Base-by-base conservation (phyloP, 2,113 vertebrate species). In the Hemichromis elongatus region DNA sequence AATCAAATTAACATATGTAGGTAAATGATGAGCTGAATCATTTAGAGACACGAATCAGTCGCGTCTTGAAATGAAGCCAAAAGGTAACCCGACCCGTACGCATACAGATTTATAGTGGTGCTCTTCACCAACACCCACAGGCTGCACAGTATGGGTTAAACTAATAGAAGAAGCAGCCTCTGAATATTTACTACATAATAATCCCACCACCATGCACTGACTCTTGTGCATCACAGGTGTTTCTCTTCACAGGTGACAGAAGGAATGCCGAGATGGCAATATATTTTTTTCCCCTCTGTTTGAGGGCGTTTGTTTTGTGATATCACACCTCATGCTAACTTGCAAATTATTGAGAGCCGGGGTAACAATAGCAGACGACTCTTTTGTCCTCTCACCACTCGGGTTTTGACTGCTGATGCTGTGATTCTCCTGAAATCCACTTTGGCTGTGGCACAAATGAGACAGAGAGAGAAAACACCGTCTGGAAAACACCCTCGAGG, bases 311-410 rank as follows among this genome's bases (percentile, higher is more conserved):
- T 88, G 87, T 92, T 94, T 66, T 89, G 89, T 90, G 92, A 92
- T 90, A 87, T 93, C 87, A n/a, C 92, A 94, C 94, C 94, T 94
- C 93, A 94, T 93, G 94, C 93, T 94, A 95, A 95, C 92, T 84
- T 93, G 94, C 86, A 90, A 94, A 95, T 95, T 95, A 92, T 92
- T 82, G 91, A 90, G 90, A 88, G 90, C 89, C 89, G 35, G 86
- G 92, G 90, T 90, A 93, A 95, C 92, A 91, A 92, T 88, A 89
- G 92, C 91, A 86, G 84, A 89, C 85, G 93, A 92, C 91, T 90
- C 91, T 82, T 90, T 94, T 93, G 93, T 94, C 95, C 94, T 94
- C 94, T 88, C 93, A 88, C 90, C 86, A 90, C 91, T 87, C 79
- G 9, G 89, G 66, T 77, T 82, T 85, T 5, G 50, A 82, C 88